These are phyloP conservation scores for Matsumyia berberina DNA, from an alignment of 2,888 invertebrate species.

Conservation along the genomic window DNA sequence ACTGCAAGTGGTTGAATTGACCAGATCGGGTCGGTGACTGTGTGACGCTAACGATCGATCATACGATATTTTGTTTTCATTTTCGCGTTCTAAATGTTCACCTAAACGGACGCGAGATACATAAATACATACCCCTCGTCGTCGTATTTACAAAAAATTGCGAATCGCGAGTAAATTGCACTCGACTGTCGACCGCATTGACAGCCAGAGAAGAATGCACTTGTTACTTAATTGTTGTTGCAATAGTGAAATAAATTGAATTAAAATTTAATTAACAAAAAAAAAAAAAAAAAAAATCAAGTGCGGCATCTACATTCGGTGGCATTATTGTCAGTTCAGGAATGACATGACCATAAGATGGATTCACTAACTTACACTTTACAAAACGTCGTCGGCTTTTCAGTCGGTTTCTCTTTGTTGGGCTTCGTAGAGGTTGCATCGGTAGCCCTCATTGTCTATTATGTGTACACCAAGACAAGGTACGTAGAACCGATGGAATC, in stretches of 20 bases:
- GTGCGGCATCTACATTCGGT: slow-evolving; percentile 44
- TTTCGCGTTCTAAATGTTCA: slow-evolving; percentile 52
- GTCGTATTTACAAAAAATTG: slow-evolving; percentile 24
- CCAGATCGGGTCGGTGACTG: slow-evolving; percentile 64
- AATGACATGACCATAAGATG: slow-evolving; percentile 75
- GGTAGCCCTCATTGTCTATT: slow-evolving; percentile 82
- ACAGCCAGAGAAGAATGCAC: slow-evolving; percentile 61
- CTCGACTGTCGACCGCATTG: slow-evolving; percentile 45
- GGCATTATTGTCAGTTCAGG: slow-evolving; percentile 30
- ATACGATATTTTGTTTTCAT: slow-evolving; percentile 65
- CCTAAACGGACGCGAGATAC: slow-evolving; percentile 41
- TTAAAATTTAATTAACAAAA: slow-evolving; percentile 48
- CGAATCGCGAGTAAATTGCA: slow-evolving; percentile 51
- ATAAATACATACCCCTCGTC: too few species aligned
- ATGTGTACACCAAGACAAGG: slow-evolving; percentile 83
- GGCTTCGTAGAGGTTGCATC: slow-evolving; percentile 83
- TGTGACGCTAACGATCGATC: slow-evolving; percentile 63
- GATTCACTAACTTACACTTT: slow-evolving; percentile 80
- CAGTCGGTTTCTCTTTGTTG: slow-evolving; percentile 81
- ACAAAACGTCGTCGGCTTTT: slow-evolving; percentile 79
- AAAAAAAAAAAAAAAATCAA: slow-evolving; percentile 30
- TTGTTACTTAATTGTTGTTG: slow-evolving; percentile 71
- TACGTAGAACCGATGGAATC: slow-evolving; percentile 76
- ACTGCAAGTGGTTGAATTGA: slow-evolving; percentile 70
- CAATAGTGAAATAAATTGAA: slow-evolving; percentile 67